Percentiles rank a stretch among this genome's conserved stretches.
phyloP scores from a whole-genome alignment of 2,888 invertebrate genomes.

The Metacarcinus magister region DNA sequence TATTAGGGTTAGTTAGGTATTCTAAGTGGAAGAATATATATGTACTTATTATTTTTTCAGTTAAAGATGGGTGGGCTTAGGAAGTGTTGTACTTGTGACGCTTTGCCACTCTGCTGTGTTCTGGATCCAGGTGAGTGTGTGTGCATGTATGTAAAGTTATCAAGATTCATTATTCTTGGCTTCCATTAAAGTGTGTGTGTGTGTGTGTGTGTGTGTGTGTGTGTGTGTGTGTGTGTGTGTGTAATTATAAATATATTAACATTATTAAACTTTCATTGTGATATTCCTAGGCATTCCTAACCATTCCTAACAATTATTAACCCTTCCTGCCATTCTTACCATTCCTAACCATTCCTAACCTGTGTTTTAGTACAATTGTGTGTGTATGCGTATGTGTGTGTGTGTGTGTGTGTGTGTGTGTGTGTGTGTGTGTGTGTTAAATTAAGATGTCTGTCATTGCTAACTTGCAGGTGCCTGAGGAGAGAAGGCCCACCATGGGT shows the following conservation, averaged over 20 bases:
- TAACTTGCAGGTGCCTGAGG: background rate
- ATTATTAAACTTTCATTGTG: background rate
- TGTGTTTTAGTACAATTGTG: too few species aligned
- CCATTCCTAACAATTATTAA: background rate
- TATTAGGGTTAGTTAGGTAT: too few species aligned
- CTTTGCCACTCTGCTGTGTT: background rate
- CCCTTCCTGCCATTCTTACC: background rate
- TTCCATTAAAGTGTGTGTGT: background rate
- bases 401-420: background rate
- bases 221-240: conserved; percentile 40
- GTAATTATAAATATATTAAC: background rate
- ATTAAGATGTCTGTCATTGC: too few species aligned
- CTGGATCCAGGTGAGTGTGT: conserved; percentile 1
- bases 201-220: conserved; percentile 33
- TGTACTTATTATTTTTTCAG: background rate
- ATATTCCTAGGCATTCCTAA: background rate
- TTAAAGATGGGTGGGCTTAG: background rate
- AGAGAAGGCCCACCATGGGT: background rate
- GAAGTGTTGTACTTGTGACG: background rate
- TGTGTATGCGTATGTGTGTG: too few species aligned
- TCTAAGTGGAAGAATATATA: too few species aligned
- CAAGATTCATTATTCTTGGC: background rate
- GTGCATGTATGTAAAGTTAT: background rate
- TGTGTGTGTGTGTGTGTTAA: background rate
- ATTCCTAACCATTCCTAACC: too few species aligned